These are phyloP conservation scores for Littorina saxatilis DNA, from an alignment of 1,140 invertebrate species.

Conservation along the genomic window DNA sequence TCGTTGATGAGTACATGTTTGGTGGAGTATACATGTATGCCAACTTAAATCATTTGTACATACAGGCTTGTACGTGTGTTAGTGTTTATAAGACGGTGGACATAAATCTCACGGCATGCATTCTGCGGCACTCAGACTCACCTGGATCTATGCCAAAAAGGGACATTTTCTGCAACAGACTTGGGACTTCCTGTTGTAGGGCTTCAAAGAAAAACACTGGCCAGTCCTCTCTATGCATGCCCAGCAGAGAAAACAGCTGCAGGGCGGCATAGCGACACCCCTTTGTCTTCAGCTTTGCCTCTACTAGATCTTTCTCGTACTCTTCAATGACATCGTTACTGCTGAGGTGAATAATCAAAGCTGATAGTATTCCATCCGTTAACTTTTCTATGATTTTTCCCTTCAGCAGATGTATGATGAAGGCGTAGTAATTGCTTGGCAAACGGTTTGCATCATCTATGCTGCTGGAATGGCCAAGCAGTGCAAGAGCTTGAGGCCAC, in stretches of 20 bases:
- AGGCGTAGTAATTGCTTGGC: conserved; percentile 6
- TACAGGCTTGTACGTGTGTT: no score
- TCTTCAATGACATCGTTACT: not conserved
- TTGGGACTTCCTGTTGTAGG: not conserved
- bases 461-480: not conserved
- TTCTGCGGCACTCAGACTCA: not conserved
- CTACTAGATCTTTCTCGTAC: not conserved
- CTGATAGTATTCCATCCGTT: not conserved
- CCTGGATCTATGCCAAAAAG: not conserved
- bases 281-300: not conserved
- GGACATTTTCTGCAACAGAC: not conserved
- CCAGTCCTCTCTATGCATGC: not conserved
- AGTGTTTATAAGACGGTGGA: no score
- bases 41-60: no score
- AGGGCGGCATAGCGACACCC: not conserved
- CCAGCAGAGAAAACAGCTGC: conserved; percentile 10
- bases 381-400: not conserved
- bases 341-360: not conserved
- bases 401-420: conserved; percentile 14
- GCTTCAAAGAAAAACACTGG: not conserved
- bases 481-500: not conserved
- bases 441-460: not conserved
- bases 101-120: no score
- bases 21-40: no score
- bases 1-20: no score